A percentile compares a stretch with the other conserved stretches of the same genome.
Evolutionary conservation across 2,888 invertebrate species (phyloP).

Genomic region (Plebejus argus): DNA sequence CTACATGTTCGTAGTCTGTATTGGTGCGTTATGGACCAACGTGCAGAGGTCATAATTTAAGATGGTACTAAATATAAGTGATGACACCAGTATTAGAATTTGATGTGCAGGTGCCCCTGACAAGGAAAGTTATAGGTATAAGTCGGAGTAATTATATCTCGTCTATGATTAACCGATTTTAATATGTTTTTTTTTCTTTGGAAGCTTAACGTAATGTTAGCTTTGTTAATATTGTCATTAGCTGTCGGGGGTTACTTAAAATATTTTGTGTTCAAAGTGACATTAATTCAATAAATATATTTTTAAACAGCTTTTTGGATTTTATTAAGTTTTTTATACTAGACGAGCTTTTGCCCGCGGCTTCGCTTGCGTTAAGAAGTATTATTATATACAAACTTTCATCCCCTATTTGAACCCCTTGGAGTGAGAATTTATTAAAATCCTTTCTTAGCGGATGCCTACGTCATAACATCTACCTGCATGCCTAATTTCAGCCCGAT

Average conservation of each 20-base stretch:
- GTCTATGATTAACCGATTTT: neutral
- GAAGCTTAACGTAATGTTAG: neutral
- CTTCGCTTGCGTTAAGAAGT: too few species aligned
- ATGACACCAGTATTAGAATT: constrained; percentile 4
- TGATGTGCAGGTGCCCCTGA: neutral
- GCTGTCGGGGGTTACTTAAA: neutral
- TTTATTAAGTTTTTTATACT: neutral
- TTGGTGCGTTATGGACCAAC: too few species aligned
- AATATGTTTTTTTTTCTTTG: too few species aligned
- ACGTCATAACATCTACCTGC: too few species aligned
- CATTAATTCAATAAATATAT: neutral
- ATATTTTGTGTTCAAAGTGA: neutral
- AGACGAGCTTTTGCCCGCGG: too few species aligned
- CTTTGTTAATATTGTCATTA: neutral
- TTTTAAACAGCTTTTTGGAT: neutral
- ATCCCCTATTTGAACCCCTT: too few species aligned
- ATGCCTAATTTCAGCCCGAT: too few species aligned
- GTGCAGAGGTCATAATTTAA: too few species aligned
- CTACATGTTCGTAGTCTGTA: too few species aligned
- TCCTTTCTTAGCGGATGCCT: too few species aligned
- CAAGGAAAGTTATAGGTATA: neutral
- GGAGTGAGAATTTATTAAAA: too few species aligned
- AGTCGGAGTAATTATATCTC: neutral
- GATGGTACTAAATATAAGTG: neutral
- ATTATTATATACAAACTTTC: too few species aligned